Evolutionary conservation across 37 sponge, comb jelly and placozoan species (phyloP).

Genomic region (Theonella swinhoei): DNA sequence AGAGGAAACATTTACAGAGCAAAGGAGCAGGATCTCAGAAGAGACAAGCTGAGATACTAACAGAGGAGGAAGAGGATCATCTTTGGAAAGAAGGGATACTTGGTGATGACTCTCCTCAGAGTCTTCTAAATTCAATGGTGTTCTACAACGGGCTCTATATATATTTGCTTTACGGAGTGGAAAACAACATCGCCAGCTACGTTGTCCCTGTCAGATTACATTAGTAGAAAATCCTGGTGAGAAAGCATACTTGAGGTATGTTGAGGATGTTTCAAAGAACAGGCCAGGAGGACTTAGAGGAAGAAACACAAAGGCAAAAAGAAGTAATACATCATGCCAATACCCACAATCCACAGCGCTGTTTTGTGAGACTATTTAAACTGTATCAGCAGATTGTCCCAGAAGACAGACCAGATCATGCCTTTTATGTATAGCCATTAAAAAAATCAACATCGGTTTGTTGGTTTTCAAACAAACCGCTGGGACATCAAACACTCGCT

Average conservation of each 20-base stretch:
- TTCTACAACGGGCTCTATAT: slow-evolving; percentile 32
- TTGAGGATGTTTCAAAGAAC: slow-evolving; percentile 50
- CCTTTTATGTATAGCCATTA: slow-evolving; percentile 21
- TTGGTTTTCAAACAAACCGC: slow-evolving; percentile 22
- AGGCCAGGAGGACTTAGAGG: slow-evolving; percentile 32
- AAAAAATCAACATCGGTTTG: background rate
- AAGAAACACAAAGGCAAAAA: slow-evolving; percentile 11
- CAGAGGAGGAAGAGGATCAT: slow-evolving; percentile 21
- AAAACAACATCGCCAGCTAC: slow-evolving; percentile 29
- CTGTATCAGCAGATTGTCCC: slow-evolving; percentile 9
- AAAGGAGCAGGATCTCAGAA: background rate
- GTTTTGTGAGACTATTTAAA: slow-evolving; percentile 30
- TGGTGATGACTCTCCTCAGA: slow-evolving; percentile 2
- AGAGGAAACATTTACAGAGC: slow-evolving; percentile 40
- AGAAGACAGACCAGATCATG: background rate
- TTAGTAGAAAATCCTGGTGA: slow-evolving; percentile 4
- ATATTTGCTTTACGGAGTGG: slow-evolving; percentile 46
- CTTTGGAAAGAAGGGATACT: slow-evolving; percentile 18
- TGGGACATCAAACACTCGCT: slow-evolving; percentile 15
- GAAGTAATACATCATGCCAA: slow-evolving; percentile 58
- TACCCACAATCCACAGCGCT: background rate
- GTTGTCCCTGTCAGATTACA: slow-evolving; percentile 21
- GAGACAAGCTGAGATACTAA: slow-evolving; percentile 31
- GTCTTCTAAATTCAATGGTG: slow-evolving; percentile 32
- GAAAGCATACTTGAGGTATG: slow-evolving; percentile 11